Evolutionary conservation across 1,140 invertebrate genomes (phyloP), one percentile per base, ranked within the genome.

Genomic region (Heliconius congener): DNA sequence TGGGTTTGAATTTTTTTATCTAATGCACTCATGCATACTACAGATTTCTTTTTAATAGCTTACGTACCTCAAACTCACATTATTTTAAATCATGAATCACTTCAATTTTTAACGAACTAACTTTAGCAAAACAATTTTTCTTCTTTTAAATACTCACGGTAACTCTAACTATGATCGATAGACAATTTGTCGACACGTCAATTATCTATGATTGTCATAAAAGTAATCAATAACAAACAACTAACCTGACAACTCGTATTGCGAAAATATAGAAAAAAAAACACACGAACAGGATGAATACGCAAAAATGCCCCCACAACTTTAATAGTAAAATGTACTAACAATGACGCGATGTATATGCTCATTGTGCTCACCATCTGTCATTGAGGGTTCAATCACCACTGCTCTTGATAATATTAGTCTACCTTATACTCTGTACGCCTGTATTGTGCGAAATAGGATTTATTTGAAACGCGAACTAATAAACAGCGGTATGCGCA

Each of bases 361-460:
- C 3, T 80, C 84, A 90, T 92, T 90, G 88, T 91, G 79, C 82
- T 83, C 82, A 81, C 86, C 91, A 92, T 92, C 90, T 92, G 90
- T 92, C 91, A 89, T 85, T 88, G 85, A 87, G 86, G 88, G 88
- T 87, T 84, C 85, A 86, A 88, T 87, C 86, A 86, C 74, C 66
- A 39, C 78, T 80, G 86, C 82, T 82, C 84, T 87, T 84, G 79
- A 88, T 89, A 90, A 91, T 88, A 80, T 82, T 85, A 83, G 85
- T 85, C 86, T 89, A 84, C 77, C 81, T 83, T 83, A 80, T 18
- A 82, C 79, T 19, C 75, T 71, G 71, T 79, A 71, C 74, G 78
- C 70, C 83, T 81, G 34, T 34, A 89, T 87, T 86, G 85, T 85
- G 83, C 85, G 83, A 88, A 86, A 86, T 82, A 74, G 71, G 77